Evolutionary conservation across 2,888 invertebrate genomes (phyloP).

Genomic region (Ectemnius lituratus): DNA sequence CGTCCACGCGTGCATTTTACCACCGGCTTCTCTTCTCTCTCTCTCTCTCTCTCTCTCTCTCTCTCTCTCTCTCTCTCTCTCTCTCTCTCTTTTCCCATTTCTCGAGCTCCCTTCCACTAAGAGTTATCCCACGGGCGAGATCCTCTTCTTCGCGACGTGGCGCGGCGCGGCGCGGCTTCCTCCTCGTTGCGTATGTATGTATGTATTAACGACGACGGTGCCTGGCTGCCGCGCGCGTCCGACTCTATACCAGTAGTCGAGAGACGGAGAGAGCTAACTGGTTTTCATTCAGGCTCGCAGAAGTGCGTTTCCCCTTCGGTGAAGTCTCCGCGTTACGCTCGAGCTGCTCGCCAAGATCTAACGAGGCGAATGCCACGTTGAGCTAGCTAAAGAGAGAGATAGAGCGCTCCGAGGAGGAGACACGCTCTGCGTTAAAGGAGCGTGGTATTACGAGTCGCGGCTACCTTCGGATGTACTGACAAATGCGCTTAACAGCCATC

Average conservation of each 20-base stretch:
- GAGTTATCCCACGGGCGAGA: slow-evolving; percentile 3
- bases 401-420: not conserved
- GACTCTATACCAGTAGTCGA: too few species aligned
- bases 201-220: too few species aligned
- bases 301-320: not conserved
- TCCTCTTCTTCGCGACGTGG: not conserved
- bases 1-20: slow-evolving; percentile 19
- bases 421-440: not conserved
- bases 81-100: slow-evolving; percentile 14
- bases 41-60: slow-evolving; percentile 22
- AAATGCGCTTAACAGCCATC: slow-evolving; percentile 2
- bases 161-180: not conserved
- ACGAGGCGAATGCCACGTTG: not conserved
- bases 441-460: not conserved
- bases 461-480: not conserved
- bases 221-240: too few species aligned
- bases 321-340: slow-evolving; percentile 1
- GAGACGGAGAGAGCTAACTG: slow-evolving; percentile 20
- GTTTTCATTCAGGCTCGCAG: slow-evolving; percentile 37
- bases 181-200: not conserved
- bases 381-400: too few species aligned
- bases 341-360: slow-evolving; percentile 6
- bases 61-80: slow-evolving; percentile 26
- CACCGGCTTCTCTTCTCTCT: slow-evolving; percentile 20
- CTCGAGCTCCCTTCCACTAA: not conserved